Evolutionary conservation across 2,113 vertebrate species (phyloP), one percentile per base, ranked within the genome.

Genomic region (Xyrauchen texanus): DNA sequence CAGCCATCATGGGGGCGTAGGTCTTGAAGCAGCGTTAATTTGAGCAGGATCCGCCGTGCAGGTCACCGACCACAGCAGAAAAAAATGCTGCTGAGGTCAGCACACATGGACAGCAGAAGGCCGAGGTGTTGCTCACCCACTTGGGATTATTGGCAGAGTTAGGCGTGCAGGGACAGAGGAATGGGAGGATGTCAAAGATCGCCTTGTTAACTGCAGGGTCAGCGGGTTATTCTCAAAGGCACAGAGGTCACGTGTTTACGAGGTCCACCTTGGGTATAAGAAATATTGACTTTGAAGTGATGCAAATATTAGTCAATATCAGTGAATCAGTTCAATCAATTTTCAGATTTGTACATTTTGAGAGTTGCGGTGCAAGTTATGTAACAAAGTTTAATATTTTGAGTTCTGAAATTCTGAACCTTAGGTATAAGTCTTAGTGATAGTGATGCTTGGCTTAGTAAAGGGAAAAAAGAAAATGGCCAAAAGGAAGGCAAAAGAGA

Each of bases 51-150:
- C 71, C 68, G 44, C 8, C 21, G 57, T 8, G 62, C 47, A 49
- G 75, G 73, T 61, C 62, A 69, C 72, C 44, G 42, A 57, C 44
- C 15, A 5, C 8, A 62, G 66, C 65, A 71, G 46, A 70, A 68
- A 69, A 69, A 76, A 76, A 51, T 55, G 73, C 58, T 58, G 77
- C 82, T 78, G 64, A 84, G 76, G 79, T 84, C 83, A 84, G 83
- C 83, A 71, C 10, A 60, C 72, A 8, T 42, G 16, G 65, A 81
- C 65, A 53, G 21, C 21, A 34, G 21, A 34, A 34, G 21, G 21
- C 21, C 21, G 85, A 89, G 88, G 85, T 91, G 88, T 90, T 90
- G 87, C 89, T 91, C 89, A 89, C 85, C 85, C 87, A 86, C 74
- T 73, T 68, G 78, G 87, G 81, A 63, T 77, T 79, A 76, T 85